Percentiles rank a stretch among this genome's conserved stretches.
Conservation (phyloP, 2,113 vertebrate genomes). For the Antigone vipio region DNA sequence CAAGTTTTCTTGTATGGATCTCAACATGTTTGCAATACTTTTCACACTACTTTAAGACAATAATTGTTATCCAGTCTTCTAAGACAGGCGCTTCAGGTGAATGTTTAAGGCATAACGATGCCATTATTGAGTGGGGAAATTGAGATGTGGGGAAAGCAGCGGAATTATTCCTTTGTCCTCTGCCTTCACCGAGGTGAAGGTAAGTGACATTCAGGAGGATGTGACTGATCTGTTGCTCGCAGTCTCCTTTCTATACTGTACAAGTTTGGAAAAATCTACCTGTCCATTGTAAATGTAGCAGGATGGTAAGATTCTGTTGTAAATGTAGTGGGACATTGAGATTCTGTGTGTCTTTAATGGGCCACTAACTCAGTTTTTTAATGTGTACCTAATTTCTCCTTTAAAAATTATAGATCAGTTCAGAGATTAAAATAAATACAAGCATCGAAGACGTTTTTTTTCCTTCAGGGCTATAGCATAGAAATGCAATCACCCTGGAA, state of each 20-base stretch:
- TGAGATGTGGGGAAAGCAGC: background rate
- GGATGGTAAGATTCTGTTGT: background rate
- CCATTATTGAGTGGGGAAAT: background rate
- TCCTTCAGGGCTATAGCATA: background rate
- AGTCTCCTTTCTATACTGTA: background rate
- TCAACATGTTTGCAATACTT: background rate
- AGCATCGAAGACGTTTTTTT: background rate
- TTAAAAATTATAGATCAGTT: background rate
- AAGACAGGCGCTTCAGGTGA: background rate
- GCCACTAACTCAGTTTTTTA: background rate
- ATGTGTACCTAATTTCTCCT: background rate
- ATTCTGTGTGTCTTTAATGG: background rate
- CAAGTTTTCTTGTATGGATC: background rate
- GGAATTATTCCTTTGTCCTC: background rate
- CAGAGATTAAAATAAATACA: slow-evolving; percentile 37
- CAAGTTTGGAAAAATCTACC: background rate
- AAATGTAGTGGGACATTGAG: background rate
- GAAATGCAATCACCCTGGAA: slow-evolving; percentile 19
- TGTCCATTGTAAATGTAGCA: background rate
- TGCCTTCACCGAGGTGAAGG: background rate
- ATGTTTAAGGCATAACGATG: background rate
- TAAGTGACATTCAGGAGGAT: background rate
- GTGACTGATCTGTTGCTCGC: background rate
- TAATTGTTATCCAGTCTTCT: background rate
- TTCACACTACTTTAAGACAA: background rate